A percentile compares a stretch with the other conserved stretches of the same genome.
These are phyloP conservation scores for Lepidonotus clava DNA, from an alignment of 2,888 invertebrate species.

Conservation along the genomic window DNA sequence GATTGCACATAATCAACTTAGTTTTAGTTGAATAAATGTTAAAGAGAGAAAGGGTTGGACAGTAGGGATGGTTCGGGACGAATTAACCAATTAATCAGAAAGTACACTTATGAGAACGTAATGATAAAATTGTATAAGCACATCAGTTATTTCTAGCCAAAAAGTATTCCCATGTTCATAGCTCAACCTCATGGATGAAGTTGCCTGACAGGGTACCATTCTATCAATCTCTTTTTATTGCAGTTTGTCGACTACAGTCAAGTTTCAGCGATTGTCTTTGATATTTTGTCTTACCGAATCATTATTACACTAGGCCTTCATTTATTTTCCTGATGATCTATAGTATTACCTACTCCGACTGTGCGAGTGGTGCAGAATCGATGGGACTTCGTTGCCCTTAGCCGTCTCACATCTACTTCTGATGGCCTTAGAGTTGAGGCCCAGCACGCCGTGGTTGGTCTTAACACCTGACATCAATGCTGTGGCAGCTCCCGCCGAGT, in stretches of 20 bases:
- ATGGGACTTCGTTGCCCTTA: not conserved
- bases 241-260: not conserved
- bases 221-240: not conserved
- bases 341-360: not conserved
- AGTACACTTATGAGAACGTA: no score
- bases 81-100: no score
- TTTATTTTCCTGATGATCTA: no score
- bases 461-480: not conserved
- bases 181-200: not conserved
- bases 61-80: no score
- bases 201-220: no score
- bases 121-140: no score
- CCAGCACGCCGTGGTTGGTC: not conserved
- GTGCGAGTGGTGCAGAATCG: not conserved
- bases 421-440: no score
- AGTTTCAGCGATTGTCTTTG: not conserved
- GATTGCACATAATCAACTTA: no score
- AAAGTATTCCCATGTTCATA: no score
- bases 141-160: no score
- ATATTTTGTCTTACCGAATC: not conserved
- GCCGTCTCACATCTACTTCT: slow-evolving; percentile 1
- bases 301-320: not conserved
- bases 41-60: no score
- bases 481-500: not conserved
- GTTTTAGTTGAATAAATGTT: no score